These are phyloP conservation scores for Porites rus DNA, from an alignment of 92 coral and sea anemone genomes.

Conservation along the genomic window DNA sequence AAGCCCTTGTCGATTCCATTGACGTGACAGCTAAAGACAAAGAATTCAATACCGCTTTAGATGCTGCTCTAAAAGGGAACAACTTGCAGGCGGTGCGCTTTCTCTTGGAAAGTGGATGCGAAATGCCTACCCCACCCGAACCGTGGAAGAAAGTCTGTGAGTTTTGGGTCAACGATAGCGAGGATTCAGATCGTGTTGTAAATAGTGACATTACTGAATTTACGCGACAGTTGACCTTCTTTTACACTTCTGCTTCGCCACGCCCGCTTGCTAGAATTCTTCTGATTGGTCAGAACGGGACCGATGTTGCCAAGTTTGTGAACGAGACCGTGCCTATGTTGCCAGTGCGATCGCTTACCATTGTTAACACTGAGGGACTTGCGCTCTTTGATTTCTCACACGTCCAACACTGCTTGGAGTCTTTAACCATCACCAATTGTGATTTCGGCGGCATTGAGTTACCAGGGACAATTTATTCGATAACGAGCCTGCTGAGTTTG, in stretches of 20 bases:
- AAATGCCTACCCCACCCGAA: conserved; percentile 53
- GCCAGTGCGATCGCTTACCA: conserved; percentile 65
- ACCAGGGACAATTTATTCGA: conserved; percentile 68
- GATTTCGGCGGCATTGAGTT: conserved; percentile 73
- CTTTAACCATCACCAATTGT: conserved; percentile 80
- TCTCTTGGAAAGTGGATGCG: conserved; percentile 76
- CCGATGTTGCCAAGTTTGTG: conserved; percentile 80
- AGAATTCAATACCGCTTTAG: conserved; percentile 69
- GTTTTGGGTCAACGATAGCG: conserved; percentile 76
- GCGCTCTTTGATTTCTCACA: conserved; percentile 74
- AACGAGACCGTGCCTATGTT: conserved; percentile 77
- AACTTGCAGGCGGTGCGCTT: conserved; percentile 62
- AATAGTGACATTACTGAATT: conserved; percentile 67
- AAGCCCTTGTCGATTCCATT: conserved; percentile 73
- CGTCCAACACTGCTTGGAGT: conserved; percentile 62
- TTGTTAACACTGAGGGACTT: conserved; percentile 75
- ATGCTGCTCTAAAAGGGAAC: conserved; percentile 66
- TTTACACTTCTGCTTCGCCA: conserved; percentile 71
- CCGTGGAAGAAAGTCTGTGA: conserved; percentile 84
- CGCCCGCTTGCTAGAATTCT: conserved; percentile 71
- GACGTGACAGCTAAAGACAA: conserved; percentile 80
- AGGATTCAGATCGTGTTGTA: conserved; percentile 61
- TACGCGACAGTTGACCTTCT: conserved; percentile 69
- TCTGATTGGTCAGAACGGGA: conserved; percentile 82
- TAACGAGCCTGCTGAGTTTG: conserved; percentile 68